Evolutionary conservation across 2,888 invertebrate species (phyloP).

Genomic region (Altica lythri): DNA sequence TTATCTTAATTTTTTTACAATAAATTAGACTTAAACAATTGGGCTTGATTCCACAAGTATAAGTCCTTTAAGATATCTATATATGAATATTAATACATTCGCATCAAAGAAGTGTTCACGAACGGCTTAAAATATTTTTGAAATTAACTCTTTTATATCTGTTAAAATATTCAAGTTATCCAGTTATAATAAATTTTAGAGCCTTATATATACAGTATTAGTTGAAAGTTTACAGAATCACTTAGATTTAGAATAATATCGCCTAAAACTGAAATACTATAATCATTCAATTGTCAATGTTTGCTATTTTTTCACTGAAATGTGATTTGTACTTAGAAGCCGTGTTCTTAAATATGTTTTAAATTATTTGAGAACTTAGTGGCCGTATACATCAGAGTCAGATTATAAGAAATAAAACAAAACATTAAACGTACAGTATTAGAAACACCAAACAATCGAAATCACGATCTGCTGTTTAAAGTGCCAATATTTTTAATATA

Average conservation of each 20-base stretch:
- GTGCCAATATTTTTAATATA: constrained; percentile 27
- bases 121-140: not conserved
- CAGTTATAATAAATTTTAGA: constrained; percentile 42
- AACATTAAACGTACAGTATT: constrained; percentile 30
- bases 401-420: not conserved
- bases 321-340: too few relatives aligned
- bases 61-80: too few relatives aligned
- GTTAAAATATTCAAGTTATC: constrained; percentile 17
- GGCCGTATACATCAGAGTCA: too few relatives aligned
- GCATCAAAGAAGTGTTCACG: too few relatives aligned
- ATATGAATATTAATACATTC: too few relatives aligned
- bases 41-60: too few relatives aligned
- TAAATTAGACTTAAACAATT: too few relatives aligned
- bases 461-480: constrained; percentile 21
- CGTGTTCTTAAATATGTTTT: too few relatives aligned
- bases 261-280: constrained; percentile 40
- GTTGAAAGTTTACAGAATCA: constrained; percentile 40
- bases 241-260: constrained; percentile 27
- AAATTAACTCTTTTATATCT: not conserved
- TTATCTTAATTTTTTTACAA: too few relatives aligned
- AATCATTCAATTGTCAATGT: constrained; percentile 39
- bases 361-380: too few relatives aligned
- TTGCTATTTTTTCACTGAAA: not conserved
- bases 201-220: constrained; percentile 54
- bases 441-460: constrained; percentile 24